Conservation (phyloP, 2,113 vertebrate species). For the Brachirus orientalis region DNA sequence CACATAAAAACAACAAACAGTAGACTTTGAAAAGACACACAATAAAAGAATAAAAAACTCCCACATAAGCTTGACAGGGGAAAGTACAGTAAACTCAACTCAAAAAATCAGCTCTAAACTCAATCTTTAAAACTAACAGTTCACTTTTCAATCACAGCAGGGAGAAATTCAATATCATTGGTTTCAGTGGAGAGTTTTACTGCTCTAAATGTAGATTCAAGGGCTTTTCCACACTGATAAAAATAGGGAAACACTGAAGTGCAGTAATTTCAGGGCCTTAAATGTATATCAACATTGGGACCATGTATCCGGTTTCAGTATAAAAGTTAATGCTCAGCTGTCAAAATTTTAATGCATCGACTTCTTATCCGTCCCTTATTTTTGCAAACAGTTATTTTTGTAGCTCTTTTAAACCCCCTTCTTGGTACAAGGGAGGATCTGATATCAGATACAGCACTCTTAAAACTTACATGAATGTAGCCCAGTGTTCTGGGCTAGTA, state of each 20-base stretch:
- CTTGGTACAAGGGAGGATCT: conserved; percentile 11
- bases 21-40: neutral
- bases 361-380: neutral
- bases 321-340: conserved; percentile 16
- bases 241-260: conserved; percentile 23
- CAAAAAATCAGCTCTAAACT: too few species aligned
- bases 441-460: conserved; percentile 23
- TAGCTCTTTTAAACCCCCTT: conserved; percentile 23
- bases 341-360: conserved; percentile 19
- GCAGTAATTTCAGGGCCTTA: conserved; percentile 18
- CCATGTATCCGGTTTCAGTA: neutral
- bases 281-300: conserved; percentile 21
- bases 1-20: conserved; percentile 27
- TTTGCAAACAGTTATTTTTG: neutral
- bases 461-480: conserved; percentile 15
- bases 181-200: conserved; percentile 25
- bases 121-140: neutral
- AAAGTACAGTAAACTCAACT: conserved; percentile 8
- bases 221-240: conserved; percentile 16
- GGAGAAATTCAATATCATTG: conserved; percentile 5
- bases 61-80: neutral
- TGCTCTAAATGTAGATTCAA: conserved; percentile 11
- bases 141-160: conserved; percentile 15
- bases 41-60: neutral
- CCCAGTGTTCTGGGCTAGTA: neutral